A percentile compares a stretch with the other conserved stretches of the same genome.
Conservation (phyloP, 2,113 vertebrate genomes). For the Odontesthes bonariensis region DNA sequence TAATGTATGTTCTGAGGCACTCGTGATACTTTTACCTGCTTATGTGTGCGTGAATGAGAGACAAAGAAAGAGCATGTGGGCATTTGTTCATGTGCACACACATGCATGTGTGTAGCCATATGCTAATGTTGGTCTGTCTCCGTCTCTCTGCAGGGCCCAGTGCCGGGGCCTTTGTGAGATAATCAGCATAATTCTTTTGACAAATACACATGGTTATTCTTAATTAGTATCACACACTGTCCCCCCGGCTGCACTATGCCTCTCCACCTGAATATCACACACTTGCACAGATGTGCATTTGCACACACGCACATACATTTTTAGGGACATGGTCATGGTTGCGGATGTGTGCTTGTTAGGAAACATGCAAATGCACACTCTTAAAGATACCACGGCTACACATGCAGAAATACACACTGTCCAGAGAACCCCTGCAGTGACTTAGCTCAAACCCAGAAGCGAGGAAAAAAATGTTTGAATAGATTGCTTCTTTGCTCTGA, state of each 20-base stretch:
- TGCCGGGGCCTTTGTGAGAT: conserved; percentile 73
- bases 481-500: conserved; percentile 66
- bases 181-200: conserved; percentile 85
- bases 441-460: conserved; percentile 52
- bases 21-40: conserved; percentile 48
- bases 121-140: conserved; percentile 76
- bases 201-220: conserved; percentile 86
- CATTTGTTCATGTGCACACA: conserved; percentile 15
- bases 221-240: conserved; percentile 83
- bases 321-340: conserved; percentile 48
- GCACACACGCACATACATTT: conserved; percentile 20
- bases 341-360: conserved; percentile 42
- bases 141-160: conserved; percentile 74
- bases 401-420: conserved; percentile 32
- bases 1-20: conserved; percentile 57
- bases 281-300: conserved; percentile 28
- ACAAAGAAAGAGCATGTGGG: conserved; percentile 8
- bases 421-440: conserved; percentile 41
- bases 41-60: conserved; percentile 16
- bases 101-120: conserved; percentile 63
- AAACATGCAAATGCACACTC: conserved; percentile 25
- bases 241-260: conserved; percentile 73
- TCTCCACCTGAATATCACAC: conserved; percentile 78
- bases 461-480: conserved; percentile 67
- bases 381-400: conserved; percentile 20